phyloP scores from a whole-genome alignment of 2,888 invertebrate genomes.

The Polyommatus iphigenia region DNA sequence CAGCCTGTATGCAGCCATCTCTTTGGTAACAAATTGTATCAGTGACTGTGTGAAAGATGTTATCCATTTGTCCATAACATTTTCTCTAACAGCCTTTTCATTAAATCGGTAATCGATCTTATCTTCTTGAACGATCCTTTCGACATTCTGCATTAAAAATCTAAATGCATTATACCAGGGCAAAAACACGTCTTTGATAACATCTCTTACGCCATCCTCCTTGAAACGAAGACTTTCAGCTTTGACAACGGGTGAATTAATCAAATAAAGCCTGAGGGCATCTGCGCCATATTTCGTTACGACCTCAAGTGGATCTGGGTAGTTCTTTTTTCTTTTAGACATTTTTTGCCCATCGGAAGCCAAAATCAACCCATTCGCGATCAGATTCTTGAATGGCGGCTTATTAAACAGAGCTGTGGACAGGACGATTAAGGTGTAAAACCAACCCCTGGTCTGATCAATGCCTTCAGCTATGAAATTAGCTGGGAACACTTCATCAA shows the following conservation, averaged over 20 bases:
- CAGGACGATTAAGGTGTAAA: slow-evolving; percentile 98
- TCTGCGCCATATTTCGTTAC: slow-evolving; percentile 97
- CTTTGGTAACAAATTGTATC: slow-evolving; percentile 91
- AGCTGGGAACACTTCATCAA: slow-evolving; percentile 96
- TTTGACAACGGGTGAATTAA: slow-evolving; percentile 98
- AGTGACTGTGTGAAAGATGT: slow-evolving; percentile 97
- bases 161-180: slow-evolving; percentile 98
- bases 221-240: slow-evolving; percentile 98
- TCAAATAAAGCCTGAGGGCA: slow-evolving; percentile 95
- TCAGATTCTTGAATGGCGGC: slow-evolving; percentile 98
- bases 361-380: slow-evolving; percentile 96
- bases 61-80: slow-evolving; percentile 99
- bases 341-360: slow-evolving; percentile 99
- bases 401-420: slow-evolving; percentile 97
- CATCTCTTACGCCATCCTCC: slow-evolving; percentile 97
- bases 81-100: slow-evolving; percentile 77
- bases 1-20: slow-evolving; percentile 96
- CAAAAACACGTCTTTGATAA: slow-evolving; percentile 97
- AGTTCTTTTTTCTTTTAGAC: slow-evolving; percentile 99
- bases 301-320: slow-evolving; percentile 96
- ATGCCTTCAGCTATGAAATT: slow-evolving; percentile 99
- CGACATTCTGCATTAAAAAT: slow-evolving; percentile 96
- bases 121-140: slow-evolving; percentile 87
- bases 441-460: slow-evolving; percentile 99
- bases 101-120: slow-evolving; percentile 78